These are phyloP conservation scores for Apteryx mantelli DNA, from an alignment of 2,113 vertebrate genomes.

Conservation along the genomic window DNA sequence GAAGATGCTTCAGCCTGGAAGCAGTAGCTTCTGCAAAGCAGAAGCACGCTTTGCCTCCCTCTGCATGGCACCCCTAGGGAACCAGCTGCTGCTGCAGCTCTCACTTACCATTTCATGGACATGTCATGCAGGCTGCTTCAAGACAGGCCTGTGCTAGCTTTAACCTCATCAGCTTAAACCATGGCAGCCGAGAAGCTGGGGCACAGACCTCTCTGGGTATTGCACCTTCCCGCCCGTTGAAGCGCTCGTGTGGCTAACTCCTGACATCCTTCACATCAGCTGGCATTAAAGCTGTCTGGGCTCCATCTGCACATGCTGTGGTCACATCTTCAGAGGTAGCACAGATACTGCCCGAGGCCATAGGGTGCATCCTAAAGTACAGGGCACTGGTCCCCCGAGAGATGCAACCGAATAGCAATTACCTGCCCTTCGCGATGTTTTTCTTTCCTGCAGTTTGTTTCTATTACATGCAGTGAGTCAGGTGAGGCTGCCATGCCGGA, in stretches of 20 bases:
- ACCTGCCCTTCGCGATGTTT: background rate
- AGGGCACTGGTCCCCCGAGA: background rate
- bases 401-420: background rate
- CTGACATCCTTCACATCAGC: rapidly evolving
- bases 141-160: background rate
- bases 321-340: rapidly evolving
- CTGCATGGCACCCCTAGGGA: background rate
- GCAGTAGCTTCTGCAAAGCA: background rate
- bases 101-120: no score
- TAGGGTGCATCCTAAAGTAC: background rate
- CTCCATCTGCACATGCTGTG: background rate
- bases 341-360: background rate
- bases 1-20: background rate
- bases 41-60: background rate
- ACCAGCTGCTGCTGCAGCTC: no score
- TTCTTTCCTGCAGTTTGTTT: background rate
- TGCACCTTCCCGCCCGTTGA: background rate
- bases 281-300: no score
- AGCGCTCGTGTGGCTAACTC: rapidly evolving
- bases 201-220: background rate
- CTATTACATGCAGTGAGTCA: background rate
- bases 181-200: rapidly evolving
- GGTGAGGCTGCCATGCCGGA: background rate
- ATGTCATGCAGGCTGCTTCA: no score
- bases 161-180: background rate